A percentile compares a stretch with the other conserved stretches of the same genome.
Conservation (phyloP, 1,140 invertebrate genomes). For the Penaeus vannamei region DNA sequence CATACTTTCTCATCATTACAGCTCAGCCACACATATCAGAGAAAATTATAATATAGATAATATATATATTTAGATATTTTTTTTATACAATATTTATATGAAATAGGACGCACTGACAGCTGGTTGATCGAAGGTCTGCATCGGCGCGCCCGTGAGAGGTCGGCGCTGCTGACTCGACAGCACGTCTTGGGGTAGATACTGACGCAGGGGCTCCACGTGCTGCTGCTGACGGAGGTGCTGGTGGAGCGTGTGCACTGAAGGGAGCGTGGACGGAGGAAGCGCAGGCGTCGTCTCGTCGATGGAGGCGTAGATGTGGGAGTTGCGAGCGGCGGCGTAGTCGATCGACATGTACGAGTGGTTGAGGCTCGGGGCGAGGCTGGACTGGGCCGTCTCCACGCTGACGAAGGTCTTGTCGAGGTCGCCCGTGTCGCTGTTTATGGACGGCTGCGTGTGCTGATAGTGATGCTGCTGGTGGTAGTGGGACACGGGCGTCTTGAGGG, state of each 20-base stretch:
- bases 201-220: slow-evolving; percentile 41
- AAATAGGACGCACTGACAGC: slow-evolving; percentile 60
- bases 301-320: slow-evolving; percentile 73
- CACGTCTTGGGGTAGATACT: slow-evolving; percentile 51
- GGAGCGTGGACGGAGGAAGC: slow-evolving; percentile 78
- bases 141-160: slow-evolving; percentile 35
- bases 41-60: too few species aligned
- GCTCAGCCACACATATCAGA: not conserved
- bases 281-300: slow-evolving; percentile 78
- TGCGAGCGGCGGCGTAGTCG: slow-evolving; percentile 68
- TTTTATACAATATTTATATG: slow-evolving; percentile 45
- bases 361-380: slow-evolving; percentile 64
- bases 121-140: slow-evolving; percentile 53
- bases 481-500: slow-evolving; percentile 58
- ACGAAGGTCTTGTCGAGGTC: slow-evolving; percentile 69
- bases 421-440: slow-evolving; percentile 68
- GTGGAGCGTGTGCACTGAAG: slow-evolving; percentile 77
- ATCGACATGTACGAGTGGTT: slow-evolving; percentile 69
- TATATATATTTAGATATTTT: slow-evolving; percentile 3
- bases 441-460: slow-evolving; percentile 68
- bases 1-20: too few species aligned
- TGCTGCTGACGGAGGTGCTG: slow-evolving; percentile 72
- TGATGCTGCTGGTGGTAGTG: slow-evolving; percentile 68
- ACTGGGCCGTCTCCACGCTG: slow-evolving; percentile 67
- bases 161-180: slow-evolving; percentile 50